Evolutionary conservation across 2,113 vertebrate species (phyloP).

Genomic region (Zapornia atra): DNA sequence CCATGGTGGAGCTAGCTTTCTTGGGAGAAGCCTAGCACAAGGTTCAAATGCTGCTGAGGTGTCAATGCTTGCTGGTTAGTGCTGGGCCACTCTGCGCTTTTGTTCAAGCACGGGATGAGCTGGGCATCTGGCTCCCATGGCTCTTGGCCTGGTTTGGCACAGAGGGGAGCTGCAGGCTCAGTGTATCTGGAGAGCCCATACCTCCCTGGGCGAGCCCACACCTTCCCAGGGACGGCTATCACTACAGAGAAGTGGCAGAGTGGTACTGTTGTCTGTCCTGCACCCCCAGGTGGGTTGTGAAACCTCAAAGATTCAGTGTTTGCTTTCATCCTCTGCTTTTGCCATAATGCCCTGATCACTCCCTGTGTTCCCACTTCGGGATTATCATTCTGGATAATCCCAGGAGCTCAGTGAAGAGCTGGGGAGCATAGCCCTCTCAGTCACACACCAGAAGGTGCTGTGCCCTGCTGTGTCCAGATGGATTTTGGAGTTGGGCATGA

Average conservation of each 20-base stretch:
- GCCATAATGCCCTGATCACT: neutral
- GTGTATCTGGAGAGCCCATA: neutral
- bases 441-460: neutral
- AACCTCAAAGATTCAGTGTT: neutral
- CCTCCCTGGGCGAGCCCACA: neutral
- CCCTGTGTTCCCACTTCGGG: neutral
- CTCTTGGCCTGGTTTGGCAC: neutral
- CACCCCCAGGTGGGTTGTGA: neutral
- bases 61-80: neutral
- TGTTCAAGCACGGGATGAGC: neutral
- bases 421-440: neutral
- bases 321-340: neutral
- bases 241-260: neutral
- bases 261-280: neutral
- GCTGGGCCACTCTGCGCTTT: neutral
- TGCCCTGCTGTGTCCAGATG: fast-evolving
- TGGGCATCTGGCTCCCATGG: neutral
- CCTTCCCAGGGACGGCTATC: neutral
- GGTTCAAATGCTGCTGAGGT: neutral
- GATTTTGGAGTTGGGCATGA: neutral
- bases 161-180: neutral
- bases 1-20: fast-evolving
- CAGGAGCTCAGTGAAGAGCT: neutral
- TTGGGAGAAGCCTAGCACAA: neutral
- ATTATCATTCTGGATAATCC: neutral